Base-by-base conservation (phyloP, 92 coral and sea anemone species). In the Paramuricea clavata region DNA sequence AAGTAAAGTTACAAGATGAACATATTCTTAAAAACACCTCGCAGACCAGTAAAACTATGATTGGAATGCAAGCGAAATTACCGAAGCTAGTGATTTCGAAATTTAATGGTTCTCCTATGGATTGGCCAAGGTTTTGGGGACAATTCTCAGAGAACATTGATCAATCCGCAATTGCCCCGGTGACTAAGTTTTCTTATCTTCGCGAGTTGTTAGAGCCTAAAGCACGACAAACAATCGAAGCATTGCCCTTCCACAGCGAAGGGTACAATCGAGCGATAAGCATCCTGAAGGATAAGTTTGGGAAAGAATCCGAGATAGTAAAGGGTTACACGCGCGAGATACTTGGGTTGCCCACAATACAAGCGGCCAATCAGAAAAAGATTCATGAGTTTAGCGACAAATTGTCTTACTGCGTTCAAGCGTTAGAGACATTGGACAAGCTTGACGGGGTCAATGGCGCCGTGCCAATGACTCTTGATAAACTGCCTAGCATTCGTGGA, bases 221-320 rank as follows among this genome's bases (percentile, higher is more conserved):
- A n/a, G n/a, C n/a, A n/a, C n/a, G n/a, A n/a, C n/a, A n/a, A n/a
- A n/a, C n/a, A n/a, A n/a, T n/a, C 21, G 81, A 90, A 44, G 85
- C 87, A 4, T 52, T 90, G 34, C 93, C 87, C 10, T 90, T 90
- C 85, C 80, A 80, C 5, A 28, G 73, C 8, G 90, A 90, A 74
- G 87, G 90, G 11, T 90, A 86, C 65, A 90, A 90, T 43, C 28
- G 93, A 47, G 93, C 93, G 35, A 89, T 69, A 49, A 89, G 89
- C 50, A 85, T 85, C 43, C 74, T 85, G 1, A 54, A 69, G 43
- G 87, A 86, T 26, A 90, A 72, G 77, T 90, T 68, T 57, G 87
- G 90, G 1, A 90, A 90, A 52, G 90, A 86, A 61, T 69, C 81
- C 0, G 93, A 90, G 54, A 90, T 86, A 11, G 90, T 90, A 5